A percentile compares a stretch with the other conserved stretches of the same genome.
Conservation (phyloP, 2,888 invertebrate species). For the Mycalesis mineus region DNA sequence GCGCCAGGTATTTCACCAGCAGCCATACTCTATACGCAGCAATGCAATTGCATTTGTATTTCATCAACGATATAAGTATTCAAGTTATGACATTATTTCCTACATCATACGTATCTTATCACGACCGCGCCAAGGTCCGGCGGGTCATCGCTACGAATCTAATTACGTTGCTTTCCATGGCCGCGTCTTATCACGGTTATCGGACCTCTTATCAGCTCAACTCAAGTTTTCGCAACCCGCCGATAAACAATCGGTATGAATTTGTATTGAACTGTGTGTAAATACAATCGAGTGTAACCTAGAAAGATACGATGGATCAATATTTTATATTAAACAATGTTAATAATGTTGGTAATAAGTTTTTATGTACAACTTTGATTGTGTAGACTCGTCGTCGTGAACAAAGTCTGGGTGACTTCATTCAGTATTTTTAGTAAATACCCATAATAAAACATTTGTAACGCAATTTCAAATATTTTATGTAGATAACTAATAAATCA, state of each 20-base stretch:
- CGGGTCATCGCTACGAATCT: slow-evolving; percentile 47
- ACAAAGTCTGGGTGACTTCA: no score
- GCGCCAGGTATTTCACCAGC: no score
- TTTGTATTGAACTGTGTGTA: slow-evolving; percentile 18
- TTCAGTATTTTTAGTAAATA: no score
- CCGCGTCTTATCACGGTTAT: slow-evolving; percentile 32
- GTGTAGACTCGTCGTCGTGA: no score
- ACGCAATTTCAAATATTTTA: no score
- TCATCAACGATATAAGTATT: no score
- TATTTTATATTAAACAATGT: background rate
- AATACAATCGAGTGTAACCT: slow-evolving; percentile 21
- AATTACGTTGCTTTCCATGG: slow-evolving; percentile 40
- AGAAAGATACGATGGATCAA: slow-evolving; percentile 15
- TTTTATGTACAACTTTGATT: no score
- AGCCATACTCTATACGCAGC: no score
- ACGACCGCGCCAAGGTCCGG: slow-evolving; percentile 43
- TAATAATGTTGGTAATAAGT: background rate
- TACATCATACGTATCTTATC: slow-evolving; percentile 14
- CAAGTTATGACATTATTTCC: background rate
- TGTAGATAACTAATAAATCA: no score
- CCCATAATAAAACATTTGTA: no score
- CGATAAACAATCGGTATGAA: slow-evolving; percentile 29
- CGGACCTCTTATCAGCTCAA: slow-evolving; percentile 25
- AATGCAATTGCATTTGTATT: no score
- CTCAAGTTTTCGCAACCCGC: slow-evolving; percentile 30